Evolutionary conservation across 2,888 invertebrate species (phyloP), one percentile per base, ranked within the genome.

Genomic region (Spialia ferax): DNA sequence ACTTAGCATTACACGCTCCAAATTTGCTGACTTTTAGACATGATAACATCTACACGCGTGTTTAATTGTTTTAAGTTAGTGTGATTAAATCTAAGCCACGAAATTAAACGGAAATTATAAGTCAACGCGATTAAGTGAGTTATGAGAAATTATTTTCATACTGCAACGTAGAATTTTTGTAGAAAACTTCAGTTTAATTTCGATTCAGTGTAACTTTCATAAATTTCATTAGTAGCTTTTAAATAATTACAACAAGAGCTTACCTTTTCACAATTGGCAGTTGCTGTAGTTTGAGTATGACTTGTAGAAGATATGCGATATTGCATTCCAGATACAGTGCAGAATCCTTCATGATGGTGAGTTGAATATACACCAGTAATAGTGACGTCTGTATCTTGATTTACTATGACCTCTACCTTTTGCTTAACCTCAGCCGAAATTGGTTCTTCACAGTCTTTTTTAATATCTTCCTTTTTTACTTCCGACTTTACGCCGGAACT

Each of bases 231-330:
- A n/a, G n/a, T n/a, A n/a, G n/a, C n/a, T n/a, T n/a, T n/a, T n/a
- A n/a, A n/a, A n/a, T n/a, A n/a, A n/a, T n/a, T n/a, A 18, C 6
- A 48, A 48, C 2, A 22, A 20, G 7, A 11, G 1, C 20, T 94
- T 86, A 95, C 95, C 89, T 94, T 93, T 71, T 96, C 96, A 84
- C 96, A 94, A 73, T 97, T 96, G 26, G 97, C 96, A 59, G 97
- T 97, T 62, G 97, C 97, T 75, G 97, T 97, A 11, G 97, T 97
- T 87, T 97, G 96, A 68, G 97, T 97, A 85, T 96, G 97, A 83
- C 97, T 97, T 62, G 97, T 97, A 59, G 97, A 97, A 74, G 97
- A 97, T 76, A 97, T 97, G 73, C 97, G 95, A 86, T 98, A 97
- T 89, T 97, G 97, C 97, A 97, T 96, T 56, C 96, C 96, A 32